Percentiles rank a stretch among this genome's conserved stretches.
phyloP scores from a whole-genome alignment of 2,113 vertebrate genomes.

The Dipodomys spectabilis region DNA sequence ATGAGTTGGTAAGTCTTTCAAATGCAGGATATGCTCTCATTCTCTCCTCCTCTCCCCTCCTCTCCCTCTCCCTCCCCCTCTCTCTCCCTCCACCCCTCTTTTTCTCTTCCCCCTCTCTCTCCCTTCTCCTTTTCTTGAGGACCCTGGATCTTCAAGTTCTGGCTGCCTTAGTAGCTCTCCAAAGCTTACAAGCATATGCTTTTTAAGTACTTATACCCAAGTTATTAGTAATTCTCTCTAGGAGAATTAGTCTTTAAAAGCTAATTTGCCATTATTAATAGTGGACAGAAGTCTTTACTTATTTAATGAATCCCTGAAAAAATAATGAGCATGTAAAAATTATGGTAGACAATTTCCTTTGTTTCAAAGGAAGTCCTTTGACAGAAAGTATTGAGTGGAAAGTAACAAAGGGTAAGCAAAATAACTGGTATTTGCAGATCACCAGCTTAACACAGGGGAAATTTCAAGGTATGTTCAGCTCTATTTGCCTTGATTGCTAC shows the following conservation, averaged over 20 bases:
- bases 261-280: background rate
- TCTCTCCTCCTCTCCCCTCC: no score
- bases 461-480: background rate
- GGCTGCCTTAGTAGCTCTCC: background rate
- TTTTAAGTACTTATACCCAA: slow-evolving; percentile 14
- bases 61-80: no score
- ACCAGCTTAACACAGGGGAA: background rate
- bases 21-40: background rate
- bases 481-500: background rate
- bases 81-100: no score
- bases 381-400: background rate
- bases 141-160: background rate
- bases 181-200: background rate
- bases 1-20: background rate
- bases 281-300: background rate
- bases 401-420: background rate
- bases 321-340: background rate
- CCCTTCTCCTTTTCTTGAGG: background rate
- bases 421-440: background rate
- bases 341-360: background rate
- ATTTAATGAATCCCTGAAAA: slow-evolving; percentile 15
- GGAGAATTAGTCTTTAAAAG: background rate
- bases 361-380: background rate
- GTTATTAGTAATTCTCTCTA: background rate
- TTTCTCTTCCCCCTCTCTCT: no score